Evolutionary conservation across 2,888 invertebrate species (phyloP), one percentile per base, ranked within the genome.

Genomic region (Cheilosia variabilis): DNA sequence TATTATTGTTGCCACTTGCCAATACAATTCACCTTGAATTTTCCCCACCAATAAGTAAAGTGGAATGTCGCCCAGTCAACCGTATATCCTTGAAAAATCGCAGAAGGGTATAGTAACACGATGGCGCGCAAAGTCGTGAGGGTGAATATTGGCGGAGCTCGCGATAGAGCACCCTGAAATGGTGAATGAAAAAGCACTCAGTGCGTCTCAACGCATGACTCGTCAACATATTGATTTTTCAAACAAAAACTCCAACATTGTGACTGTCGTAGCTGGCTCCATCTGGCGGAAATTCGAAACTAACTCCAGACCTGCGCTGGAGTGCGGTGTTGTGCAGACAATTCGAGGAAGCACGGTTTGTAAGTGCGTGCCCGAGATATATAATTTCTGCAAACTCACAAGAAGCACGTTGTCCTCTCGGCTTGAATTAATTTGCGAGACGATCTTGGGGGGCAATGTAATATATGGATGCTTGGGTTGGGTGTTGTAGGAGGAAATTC

Each of bases 401-500:
- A 47, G 58, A 72, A 79, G 72, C 79, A 79, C 79, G 79, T 79
- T 79, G 79, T 72, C 79, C 79, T 79, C 72, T 79, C 72, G 71
- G 72, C 72, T 79, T 72, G 79, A 79, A 79, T 65, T 79, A 79
- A 79, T 72, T 79, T 79, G 53, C 79, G 58, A 79, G 43, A 58
- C 72, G 47, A 43, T 58, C 60, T 31, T 52, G 52, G 47, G 62
- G 62, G 68, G 62, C 24, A 27, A 27, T 13, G 19, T 10, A n/a
- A n/a, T n/a, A 47, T 47, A 3, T 53, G 31, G 37, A 47, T 47
- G 57, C 9, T 13, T 2, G 7, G 19, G 13, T 15, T 34, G 37
- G 13, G 41, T 13, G 60, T 60, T 60, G 60, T 50, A 52, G 41
- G 17, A 47, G 2, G n/a, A 24, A 27, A 3, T 58, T 37, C n/a